phyloP scores from a whole-genome alignment of 2,113 vertebrate species.

The Scolopax mira region DNA sequence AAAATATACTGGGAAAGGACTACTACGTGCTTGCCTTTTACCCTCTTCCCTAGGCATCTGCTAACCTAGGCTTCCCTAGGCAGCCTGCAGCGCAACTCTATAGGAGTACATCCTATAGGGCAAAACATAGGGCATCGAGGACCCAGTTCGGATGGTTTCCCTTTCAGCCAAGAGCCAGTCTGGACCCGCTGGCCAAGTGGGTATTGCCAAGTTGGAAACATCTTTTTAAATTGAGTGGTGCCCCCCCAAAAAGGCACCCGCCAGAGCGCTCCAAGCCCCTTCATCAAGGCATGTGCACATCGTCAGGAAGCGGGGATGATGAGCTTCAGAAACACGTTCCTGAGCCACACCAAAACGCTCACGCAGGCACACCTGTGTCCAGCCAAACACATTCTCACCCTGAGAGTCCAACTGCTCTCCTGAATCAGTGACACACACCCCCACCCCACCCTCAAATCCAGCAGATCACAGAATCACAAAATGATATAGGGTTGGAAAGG shows the following conservation, averaged over 20 bases:
- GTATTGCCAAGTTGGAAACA: neutral
- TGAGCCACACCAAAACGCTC: neutral
- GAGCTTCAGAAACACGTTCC: neutral
- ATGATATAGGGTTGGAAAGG: no score
- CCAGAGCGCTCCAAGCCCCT: accelerated
- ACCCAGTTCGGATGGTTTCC: neutral
- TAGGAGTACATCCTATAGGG: accelerated
- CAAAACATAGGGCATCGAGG: accelerated
- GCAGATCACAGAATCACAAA: neutral
- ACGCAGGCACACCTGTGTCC: neutral
- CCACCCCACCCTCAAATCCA: neutral
- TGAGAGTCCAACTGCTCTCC: accelerated
- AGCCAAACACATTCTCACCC: accelerated
- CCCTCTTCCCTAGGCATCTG: neutral
- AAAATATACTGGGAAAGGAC: slow-evolving; percentile 36
- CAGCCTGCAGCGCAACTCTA: accelerated
- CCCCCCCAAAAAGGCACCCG: neutral
- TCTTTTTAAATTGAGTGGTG: neutral
- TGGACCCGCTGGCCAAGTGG: neutral
- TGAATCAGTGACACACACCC: neutral
- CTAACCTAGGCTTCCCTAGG: no score
- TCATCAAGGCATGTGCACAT: accelerated
- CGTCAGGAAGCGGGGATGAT: neutral
- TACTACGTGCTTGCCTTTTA: neutral
- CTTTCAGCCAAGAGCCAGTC: neutral